Evolutionary conservation across 2,888 invertebrate genomes (phyloP).

Genomic region (Eupithecia pulchellata): DNA sequence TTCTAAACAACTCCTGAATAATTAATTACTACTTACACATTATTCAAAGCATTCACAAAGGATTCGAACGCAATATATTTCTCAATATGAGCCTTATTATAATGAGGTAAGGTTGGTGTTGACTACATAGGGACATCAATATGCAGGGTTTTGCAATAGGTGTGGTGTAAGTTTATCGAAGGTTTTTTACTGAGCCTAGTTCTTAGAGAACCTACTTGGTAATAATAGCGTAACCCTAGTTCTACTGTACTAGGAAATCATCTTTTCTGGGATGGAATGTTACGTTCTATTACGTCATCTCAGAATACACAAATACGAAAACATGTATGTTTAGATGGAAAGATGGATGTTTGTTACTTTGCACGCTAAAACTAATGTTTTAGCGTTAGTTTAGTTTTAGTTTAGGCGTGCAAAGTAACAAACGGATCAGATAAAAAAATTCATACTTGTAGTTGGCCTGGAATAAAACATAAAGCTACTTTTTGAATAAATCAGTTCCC

Average conservation of each 20-base stretch:
- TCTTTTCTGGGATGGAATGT: not conserved
- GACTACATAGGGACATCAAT: constrained; percentile 53
- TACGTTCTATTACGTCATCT: not conserved
- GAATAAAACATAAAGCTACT: too few relatives aligned
- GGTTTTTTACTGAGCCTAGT: constrained; percentile 24
- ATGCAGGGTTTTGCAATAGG: constrained; percentile 55
- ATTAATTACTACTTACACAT: not conserved
- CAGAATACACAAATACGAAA: too few relatives aligned
- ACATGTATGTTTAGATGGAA: too few relatives aligned
- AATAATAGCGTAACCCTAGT: not conserved
- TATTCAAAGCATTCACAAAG: constrained; percentile 33
- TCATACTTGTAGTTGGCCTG: too few relatives aligned
- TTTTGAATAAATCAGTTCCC: too few relatives aligned
- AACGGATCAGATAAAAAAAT: too few relatives aligned
- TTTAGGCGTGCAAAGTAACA: too few relatives aligned
- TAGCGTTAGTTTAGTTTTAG: too few relatives aligned
- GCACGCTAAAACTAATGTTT: too few relatives aligned
- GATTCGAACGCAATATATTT: constrained; percentile 41
- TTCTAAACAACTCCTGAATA: constrained; percentile 10
- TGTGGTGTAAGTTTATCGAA: constrained; percentile 28
- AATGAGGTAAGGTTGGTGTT: constrained; percentile 37
- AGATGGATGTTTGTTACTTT: too few relatives aligned
- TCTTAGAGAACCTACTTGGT: not conserved
- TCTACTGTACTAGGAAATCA: not conserved
- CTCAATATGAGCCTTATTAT: constrained; percentile 41